Base-by-base conservation (phyloP, 1,140 invertebrate species). In the Archivesica marissinica region DNA sequence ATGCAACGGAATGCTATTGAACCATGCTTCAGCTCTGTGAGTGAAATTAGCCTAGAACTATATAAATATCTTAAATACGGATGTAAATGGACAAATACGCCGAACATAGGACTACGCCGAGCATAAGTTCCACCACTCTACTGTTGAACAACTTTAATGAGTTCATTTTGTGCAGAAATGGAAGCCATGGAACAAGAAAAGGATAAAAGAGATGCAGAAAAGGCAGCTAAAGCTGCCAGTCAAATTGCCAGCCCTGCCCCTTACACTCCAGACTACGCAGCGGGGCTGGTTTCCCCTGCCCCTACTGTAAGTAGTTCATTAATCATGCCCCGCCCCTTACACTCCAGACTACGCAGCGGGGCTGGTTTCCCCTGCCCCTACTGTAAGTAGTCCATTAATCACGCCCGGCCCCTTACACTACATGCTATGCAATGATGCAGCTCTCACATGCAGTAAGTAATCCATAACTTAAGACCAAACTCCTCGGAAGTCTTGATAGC, bases 271-370 rank as follows among this genome's bases (percentile, higher is more conserved):
- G 97, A 98, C 90, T 97, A 97, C 94, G 97, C 97, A 59, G 96
- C 96, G 86, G 97, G 96, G 6, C 94, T 97, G 23, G 92, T 95
- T 4, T 91, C 95, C 25, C 92, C 93, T 41, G 92, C 94, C 25
- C 92, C 94, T 2, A 87, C 93, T 35, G 93, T 93, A 89, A 89
- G 90, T 88, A 33, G 28, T 28, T 59, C n/a, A n/a, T n/a, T n/a
- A n/a, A n/a, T n/a, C 93, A 25, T 96, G 96, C 20, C 96, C 96
- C 0, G 85, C 83, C 25, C 89, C 91, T 3, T 90, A 94, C 52
- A 96, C 96, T 25, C 96, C 96, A 0, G 97, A 98, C 90, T 97
- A 97, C 94, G 97, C 97, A 59, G 96, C 96, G 86, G 97, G 96
- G 6, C 94, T 97, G 23, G 92, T 95, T 4, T 91, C 95, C 25